These are phyloP conservation scores for Isaurus tuberculatus DNA, from an alignment of 92 coral and sea anemone species.

Conservation along the genomic window DNA sequence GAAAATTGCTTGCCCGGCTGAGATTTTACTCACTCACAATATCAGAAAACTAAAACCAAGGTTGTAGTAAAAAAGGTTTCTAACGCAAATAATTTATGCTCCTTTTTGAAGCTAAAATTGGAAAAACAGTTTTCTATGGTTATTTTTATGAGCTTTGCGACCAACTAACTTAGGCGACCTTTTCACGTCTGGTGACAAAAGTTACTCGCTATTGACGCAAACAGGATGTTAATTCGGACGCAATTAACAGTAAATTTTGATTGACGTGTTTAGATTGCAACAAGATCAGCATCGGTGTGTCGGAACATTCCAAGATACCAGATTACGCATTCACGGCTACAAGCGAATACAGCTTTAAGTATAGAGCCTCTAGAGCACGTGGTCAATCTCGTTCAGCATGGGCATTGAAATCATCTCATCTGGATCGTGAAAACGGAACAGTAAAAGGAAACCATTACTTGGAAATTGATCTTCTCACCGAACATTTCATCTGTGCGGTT, in stretches of 20 bases:
- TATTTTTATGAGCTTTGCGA: too few species aligned
- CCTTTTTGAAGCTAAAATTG: too few species aligned
- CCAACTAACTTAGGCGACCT: too few species aligned
- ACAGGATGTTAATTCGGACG: neutral
- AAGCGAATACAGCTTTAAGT: neutral
- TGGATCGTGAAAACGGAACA: neutral
- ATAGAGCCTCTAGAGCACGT: neutral
- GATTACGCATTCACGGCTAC: neutral
- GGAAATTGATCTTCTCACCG: constrained; percentile 8
- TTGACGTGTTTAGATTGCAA: constrained; percentile 7
- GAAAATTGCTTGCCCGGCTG: too few species aligned
- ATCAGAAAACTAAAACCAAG: too few species aligned
- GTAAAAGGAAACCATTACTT: constrained; percentile 3
- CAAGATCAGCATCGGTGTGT: constrained; percentile 24
- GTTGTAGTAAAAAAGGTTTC: too few species aligned
- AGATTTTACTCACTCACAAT: too few species aligned
- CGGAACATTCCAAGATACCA: constrained; percentile 17
- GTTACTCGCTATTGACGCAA: too few species aligned
- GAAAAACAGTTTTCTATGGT: too few species aligned
- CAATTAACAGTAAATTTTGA: neutral
- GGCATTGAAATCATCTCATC: neutral
- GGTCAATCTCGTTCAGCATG: neutral
- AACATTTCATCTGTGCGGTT: constrained; percentile 20
- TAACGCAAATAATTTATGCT: too few species aligned
- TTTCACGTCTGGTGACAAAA: too few species aligned